Evolutionary conservation across 2,888 invertebrate genomes (phyloP), one percentile per base, ranked within the genome.

Genomic region (Andrena dorsata): DNA sequence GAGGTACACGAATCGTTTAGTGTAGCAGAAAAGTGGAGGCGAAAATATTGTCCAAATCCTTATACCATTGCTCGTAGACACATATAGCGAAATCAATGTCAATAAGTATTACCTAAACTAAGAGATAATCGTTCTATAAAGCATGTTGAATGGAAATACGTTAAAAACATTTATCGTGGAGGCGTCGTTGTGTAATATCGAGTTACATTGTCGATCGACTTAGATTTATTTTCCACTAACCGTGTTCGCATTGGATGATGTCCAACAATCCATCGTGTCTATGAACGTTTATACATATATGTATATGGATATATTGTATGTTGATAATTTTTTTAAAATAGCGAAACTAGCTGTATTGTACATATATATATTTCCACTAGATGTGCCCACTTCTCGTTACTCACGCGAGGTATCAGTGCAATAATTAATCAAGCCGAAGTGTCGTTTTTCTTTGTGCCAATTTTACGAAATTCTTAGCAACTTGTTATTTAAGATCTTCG

Each of bases 31-130:
- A 56, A 56, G 56, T 56, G 4, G 10, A 5, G 23, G 23, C 3
- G 23, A 56, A 56, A 10, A 0, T 26, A 56, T 23, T 23, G 23
- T 23, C 23, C 4, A 53, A 53, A 61, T 47, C 26, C 26, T 28
- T 23, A 64, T 41, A 20, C 47, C 32, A 28, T 70, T 70, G 47
- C 23, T 72, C 68, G 30, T 66, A 79, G 56, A 80, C 56, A 68
- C 58, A 79, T 72, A 56, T 79, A 79, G 51, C 6, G 41, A 26
- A 63, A 79, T 80, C n/a, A 56, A 72, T 80, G 80, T 79, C 63
- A 79, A 63, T 80, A 51, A 80, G 56, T 79, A 79, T 80, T 53
- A 61, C 72, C 72, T 71, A 78, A 28, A 63, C 66, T 71, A 80
- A 72, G 61, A 30, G 28, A 56, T 80, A 63, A 72, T 73, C 35